Evolutionary conservation across 1,140 invertebrate species (phyloP).

Genomic region (Oedothorax gibbosus): DNA sequence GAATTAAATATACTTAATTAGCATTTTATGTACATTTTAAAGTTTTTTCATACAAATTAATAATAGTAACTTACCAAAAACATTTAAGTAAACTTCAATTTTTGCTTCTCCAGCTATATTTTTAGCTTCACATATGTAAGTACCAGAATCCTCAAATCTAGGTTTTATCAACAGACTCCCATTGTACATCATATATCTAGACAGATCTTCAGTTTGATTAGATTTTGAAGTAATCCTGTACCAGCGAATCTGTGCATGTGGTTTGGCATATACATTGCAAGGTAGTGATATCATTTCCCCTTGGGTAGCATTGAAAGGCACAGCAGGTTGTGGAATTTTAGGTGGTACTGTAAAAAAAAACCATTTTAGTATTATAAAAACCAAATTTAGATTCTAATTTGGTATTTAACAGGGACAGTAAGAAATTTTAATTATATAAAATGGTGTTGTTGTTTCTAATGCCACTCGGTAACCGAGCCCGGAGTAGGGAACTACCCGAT

Average conservation of each 20-base stretch:
- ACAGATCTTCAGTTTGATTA: not conserved
- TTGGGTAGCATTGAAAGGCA: constrained; percentile 24
- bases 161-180: constrained; percentile 42
- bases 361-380: too few relatives aligned
- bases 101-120: constrained; percentile 61
- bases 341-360: constrained; percentile 50
- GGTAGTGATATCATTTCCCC: constrained; percentile 44
- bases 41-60: not conserved
- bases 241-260: constrained; percentile 48
- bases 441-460: too few relatives aligned
- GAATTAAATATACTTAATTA: too few relatives aligned
- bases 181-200: constrained; percentile 45
- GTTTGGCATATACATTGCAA: constrained; percentile 40
- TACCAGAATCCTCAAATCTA: constrained; percentile 64
- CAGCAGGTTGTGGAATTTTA: constrained; percentile 6
- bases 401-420: not conserved
- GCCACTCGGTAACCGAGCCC: too few relatives aligned
- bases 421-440: not conserved
- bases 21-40: too few relatives aligned
- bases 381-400: not conserved
- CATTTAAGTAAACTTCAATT: constrained; percentile 64
- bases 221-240: not conserved
- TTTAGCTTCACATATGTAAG: constrained; percentile 66
- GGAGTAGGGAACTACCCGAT: too few relatives aligned
- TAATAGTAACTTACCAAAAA: constrained; percentile 61